phyloP scores from a whole-genome alignment of 2,113 vertebrate species.

The Marmota flaviventris region DNA sequence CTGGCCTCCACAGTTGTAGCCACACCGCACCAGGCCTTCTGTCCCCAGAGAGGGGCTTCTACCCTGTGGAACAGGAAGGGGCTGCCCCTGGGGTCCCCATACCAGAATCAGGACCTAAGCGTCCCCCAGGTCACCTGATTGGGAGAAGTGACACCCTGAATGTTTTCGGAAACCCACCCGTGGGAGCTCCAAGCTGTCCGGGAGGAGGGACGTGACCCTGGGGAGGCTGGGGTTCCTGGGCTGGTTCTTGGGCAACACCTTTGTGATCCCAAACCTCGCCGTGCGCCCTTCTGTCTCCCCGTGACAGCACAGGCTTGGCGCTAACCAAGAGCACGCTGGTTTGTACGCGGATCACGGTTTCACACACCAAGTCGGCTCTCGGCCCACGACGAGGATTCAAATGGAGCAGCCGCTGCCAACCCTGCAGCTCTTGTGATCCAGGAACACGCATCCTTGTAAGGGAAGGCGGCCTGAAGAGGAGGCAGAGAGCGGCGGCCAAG shows the following conservation, averaged over 20 bases:
- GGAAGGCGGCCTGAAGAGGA: not conserved
- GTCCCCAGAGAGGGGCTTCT: no score
- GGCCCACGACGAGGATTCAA: not conserved
- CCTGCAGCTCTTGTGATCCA: accelerated
- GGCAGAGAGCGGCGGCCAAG: not conserved
- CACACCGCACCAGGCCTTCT: not conserved
- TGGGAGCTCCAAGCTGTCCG: no score
- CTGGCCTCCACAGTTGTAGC: not conserved
- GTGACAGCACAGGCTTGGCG: accelerated
- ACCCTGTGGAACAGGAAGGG: no score
- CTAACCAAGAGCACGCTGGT: accelerated
- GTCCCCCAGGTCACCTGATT: no score
- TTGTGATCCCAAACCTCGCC: no score
- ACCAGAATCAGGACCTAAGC: no score
- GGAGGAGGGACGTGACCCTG: no score
- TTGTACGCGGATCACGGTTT: accelerated
- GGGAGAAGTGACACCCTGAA: no score
- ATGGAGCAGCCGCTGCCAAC: accelerated
- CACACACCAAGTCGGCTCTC: not conserved
- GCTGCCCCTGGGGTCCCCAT: no score
- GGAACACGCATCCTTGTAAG: not conserved
- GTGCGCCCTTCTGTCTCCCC: no score
- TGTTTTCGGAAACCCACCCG: no score
- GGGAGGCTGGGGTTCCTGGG: accelerated
- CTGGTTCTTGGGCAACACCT: accelerated